phyloP scores from a whole-genome alignment of 2,888 invertebrate species.

The Amaurobius ferox region DNA sequence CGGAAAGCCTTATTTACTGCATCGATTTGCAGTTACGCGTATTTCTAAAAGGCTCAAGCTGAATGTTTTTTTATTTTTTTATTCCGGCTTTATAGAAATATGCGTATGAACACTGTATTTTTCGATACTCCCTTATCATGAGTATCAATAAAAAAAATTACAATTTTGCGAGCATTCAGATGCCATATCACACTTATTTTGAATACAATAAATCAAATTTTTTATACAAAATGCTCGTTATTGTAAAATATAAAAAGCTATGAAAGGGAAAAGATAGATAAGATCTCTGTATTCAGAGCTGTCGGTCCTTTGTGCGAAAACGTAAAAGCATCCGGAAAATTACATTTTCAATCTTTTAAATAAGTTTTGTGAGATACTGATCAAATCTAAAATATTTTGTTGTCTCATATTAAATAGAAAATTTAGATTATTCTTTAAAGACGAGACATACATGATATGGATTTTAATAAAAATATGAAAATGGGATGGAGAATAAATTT shows the following conservation, averaged over 20 bases:
- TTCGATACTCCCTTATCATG: neutral
- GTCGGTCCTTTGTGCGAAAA: neutral
- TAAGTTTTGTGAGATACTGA: neutral
- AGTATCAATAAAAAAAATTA: neutral
- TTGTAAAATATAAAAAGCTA: neutral
- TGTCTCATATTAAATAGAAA: slow-evolving; percentile 9
- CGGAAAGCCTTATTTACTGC: neutral
- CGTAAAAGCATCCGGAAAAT: slow-evolving; percentile 10
- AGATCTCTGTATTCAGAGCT: neutral
- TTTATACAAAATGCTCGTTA: neutral
- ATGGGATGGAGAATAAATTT: too few relatives aligned
- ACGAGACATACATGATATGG: neutral
- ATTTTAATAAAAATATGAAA: slow-evolving; percentile 1
- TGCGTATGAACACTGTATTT: neutral
- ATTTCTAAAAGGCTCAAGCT: neutral
- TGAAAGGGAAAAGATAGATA: slow-evolving; percentile 1
- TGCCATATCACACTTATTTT: neutral
- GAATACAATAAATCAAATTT: slow-evolving; percentile 10
- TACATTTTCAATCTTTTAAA: slow-evolving; percentile 16
- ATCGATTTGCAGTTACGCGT: slow-evolving; percentile 8
- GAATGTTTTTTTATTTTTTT: neutral
- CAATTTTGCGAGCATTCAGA: neutral
- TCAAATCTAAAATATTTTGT: neutral
- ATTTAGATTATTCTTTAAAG: neutral
- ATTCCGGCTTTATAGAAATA: neutral